Conservation (phyloP, 2,113 vertebrate genomes). For the Corynorhinus townsendii region DNA sequence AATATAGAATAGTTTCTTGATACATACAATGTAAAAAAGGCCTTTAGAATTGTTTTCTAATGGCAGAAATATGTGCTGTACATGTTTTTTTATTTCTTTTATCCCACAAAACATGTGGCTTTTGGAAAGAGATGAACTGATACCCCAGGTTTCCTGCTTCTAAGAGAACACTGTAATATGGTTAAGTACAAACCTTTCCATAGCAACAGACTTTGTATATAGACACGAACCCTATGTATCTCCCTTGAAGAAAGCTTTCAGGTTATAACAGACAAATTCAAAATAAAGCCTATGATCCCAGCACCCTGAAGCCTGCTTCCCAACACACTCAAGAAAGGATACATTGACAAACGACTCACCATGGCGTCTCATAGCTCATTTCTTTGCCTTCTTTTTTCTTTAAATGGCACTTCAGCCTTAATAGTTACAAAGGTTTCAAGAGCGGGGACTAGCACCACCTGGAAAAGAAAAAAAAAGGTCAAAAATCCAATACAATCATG, state of each 20-base stretch:
- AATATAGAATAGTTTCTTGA: neutral
- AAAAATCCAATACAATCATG: neutral
- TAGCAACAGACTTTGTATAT: slow-evolving; percentile 38
- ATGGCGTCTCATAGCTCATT: neutral
- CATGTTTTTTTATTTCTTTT: slow-evolving; percentile 11
- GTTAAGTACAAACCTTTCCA: slow-evolving; percentile 36
- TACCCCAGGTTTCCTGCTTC: neutral
- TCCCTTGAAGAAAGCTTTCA: slow-evolving; percentile 45
- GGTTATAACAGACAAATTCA: slow-evolving; percentile 57
- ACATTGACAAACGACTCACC: neutral
- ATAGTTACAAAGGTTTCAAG: slow-evolving; percentile 39
- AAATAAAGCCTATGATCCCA: slow-evolving; percentile 45
- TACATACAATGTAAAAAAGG: neutral
- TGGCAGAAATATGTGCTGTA: neutral
- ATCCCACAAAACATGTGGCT: neutral
- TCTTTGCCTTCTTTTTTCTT: slow-evolving; percentile 47
- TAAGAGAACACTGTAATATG: neutral
- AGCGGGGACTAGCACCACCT: neutral
- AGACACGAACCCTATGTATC: neutral
- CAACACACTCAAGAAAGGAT: slow-evolving; percentile 20
- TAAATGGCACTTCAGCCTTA: slow-evolving; percentile 21
- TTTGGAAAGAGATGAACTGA: neutral
- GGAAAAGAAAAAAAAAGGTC: slow-evolving; percentile 19
- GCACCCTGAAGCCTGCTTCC: neutral
- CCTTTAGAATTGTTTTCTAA: neutral